These are phyloP conservation scores for Ctenochaetus hawaiiensis DNA, from an alignment of 2,797 vertebrate genomes.

Conservation along the genomic window DNA sequence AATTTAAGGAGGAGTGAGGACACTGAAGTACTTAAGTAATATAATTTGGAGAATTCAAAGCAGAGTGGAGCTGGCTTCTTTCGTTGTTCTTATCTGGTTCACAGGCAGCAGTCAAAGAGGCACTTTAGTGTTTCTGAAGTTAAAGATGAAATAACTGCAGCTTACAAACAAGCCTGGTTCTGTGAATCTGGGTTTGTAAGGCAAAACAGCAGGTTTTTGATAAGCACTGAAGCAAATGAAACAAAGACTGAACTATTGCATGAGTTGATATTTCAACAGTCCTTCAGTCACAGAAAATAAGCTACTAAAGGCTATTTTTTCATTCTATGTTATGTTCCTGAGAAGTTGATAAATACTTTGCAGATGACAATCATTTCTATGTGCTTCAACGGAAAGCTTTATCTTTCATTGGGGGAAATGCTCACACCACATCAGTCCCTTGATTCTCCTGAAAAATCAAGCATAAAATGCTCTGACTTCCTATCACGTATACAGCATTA, in stretches of 20 bases:
- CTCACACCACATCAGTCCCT: background rate
- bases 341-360: slow-evolving; percentile 35
- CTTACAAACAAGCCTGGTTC: background rate
- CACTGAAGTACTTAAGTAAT: background rate
- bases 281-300: background rate
- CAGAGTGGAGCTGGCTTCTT: background rate
- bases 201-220: background rate
- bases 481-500: background rate
- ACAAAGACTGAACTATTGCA: background rate
- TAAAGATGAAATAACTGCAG: slow-evolving; percentile 9
- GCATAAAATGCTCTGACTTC: slow-evolving; percentile 25
- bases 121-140: background rate
- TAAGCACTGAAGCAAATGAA: background rate
- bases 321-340: slow-evolving; percentile 17
- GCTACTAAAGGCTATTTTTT: slow-evolving; percentile 5
- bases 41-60: slow-evolving; percentile 1
- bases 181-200: background rate
- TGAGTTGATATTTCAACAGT: background rate
- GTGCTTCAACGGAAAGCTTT: slow-evolving; percentile 5
- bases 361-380: slow-evolving; percentile 17
- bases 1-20: background rate
- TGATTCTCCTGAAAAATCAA: slow-evolving; percentile 6
- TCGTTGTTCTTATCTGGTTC: slow-evolving; percentile 1
- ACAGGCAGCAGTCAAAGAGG: background rate
- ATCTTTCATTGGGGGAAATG: slow-evolving; percentile 6